These are phyloP conservation scores for Rhinichthys klamathensis DNA, from an alignment of 2,113 vertebrate species.

Conservation along the genomic window DNA sequence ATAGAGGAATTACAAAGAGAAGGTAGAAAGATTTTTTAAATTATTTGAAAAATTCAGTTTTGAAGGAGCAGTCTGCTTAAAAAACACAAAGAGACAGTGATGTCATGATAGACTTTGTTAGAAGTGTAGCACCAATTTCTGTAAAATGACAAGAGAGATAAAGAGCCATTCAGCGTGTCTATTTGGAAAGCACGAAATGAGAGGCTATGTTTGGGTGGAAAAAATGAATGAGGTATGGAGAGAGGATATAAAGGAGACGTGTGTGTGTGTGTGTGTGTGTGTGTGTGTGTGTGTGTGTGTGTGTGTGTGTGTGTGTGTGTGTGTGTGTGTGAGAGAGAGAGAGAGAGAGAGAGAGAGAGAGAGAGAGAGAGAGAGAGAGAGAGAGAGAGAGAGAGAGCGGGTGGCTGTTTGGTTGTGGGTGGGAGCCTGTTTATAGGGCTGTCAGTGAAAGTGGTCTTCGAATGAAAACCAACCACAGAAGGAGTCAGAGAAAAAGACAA, in stretches of 20 bases:
- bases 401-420: conserved; percentile 5
- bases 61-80: background rate
- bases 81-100: conserved; percentile 15
- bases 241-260: background rate
- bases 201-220: conserved; percentile 17
- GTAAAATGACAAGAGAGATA: conserved; percentile 26
- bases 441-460: conserved; percentile 20
- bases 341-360: too few species aligned
- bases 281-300: background rate
- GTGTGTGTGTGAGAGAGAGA: too few species aligned
- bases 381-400: background rate
- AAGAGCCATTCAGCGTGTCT: conserved; percentile 23
- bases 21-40: background rate
- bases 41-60: background rate
- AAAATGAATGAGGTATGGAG: conserved; percentile 27
- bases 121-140: conserved; percentile 10
- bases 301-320: background rate
- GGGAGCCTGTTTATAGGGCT: conserved; percentile 20
- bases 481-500: conserved; percentile 26
- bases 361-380: too few species aligned
- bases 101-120: conserved; percentile 18
- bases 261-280: background rate
- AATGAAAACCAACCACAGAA: conserved; percentile 27
- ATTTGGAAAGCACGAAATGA: conserved; percentile 2
- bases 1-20: background rate